These are phyloP conservation scores for Chelon auratus DNA, from an alignment of 2,797 vertebrate species.

Conservation along the genomic window DNA sequence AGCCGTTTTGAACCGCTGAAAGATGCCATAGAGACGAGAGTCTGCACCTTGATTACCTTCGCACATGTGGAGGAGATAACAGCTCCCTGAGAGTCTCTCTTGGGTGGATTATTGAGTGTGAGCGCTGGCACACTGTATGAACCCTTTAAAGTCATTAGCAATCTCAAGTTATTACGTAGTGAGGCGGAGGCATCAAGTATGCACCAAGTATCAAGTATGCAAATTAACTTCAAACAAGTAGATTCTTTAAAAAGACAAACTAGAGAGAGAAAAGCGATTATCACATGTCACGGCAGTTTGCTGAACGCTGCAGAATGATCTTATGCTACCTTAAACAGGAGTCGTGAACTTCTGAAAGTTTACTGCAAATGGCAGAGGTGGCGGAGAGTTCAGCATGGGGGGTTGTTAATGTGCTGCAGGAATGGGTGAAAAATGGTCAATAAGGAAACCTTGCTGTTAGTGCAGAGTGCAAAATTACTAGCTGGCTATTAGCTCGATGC, in stretches of 20 bases:
- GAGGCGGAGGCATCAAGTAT: background rate
- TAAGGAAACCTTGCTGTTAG: background rate
- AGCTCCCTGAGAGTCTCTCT: conserved; percentile 58
- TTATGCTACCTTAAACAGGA: background rate
- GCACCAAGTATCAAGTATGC: rapidly evolving
- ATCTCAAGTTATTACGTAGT: conserved; percentile 42
- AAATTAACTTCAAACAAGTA: background rate
- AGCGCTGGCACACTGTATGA: conserved; percentile 49
- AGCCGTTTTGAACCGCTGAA: conserved; percentile 11
- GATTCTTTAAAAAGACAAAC: background rate
- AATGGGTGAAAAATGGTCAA: background rate
- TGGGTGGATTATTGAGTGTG: conserved; percentile 64
- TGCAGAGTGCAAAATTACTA: background rate
- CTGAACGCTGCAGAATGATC: background rate
- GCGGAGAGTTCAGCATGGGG: background rate
- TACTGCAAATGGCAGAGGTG: background rate
- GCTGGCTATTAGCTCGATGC: too few relatives aligned
- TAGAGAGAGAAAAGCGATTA: background rate
- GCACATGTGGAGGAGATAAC: conserved; percentile 70
- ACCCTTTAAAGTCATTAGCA: conserved; percentile 63
- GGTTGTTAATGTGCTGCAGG: background rate
- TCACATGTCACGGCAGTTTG: background rate
- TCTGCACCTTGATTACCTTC: conserved; percentile 69
- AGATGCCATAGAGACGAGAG: conserved; percentile 31
- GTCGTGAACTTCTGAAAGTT: background rate